Evolutionary conservation across 2,888 invertebrate species (phyloP).

Genomic region (Eupithecia pulchellata): DNA sequence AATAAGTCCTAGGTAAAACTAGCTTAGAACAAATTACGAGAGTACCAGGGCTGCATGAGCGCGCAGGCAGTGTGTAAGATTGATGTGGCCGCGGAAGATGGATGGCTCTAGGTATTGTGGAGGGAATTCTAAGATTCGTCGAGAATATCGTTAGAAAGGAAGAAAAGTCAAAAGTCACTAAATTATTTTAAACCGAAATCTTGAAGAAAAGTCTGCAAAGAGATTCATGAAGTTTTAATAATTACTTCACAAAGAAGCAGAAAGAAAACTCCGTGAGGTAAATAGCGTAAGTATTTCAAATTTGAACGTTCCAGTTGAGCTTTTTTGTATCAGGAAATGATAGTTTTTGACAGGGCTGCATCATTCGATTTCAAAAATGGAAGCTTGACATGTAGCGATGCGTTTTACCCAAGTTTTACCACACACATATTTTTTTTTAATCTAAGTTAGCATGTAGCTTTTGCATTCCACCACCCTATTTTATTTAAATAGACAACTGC

Average conservation of each 20-base stretch:
- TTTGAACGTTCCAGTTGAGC: background rate
- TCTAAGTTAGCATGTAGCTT: background rate
- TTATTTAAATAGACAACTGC: constrained; percentile 36
- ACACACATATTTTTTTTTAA: background rate
- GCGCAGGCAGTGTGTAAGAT: constrained; percentile 72
- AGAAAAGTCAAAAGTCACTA: background rate
- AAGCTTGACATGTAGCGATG: no score
- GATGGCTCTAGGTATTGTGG: constrained; percentile 49
- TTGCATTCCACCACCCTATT: constrained; percentile 3
- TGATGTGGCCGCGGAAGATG: constrained; percentile 66
- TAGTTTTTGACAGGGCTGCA: background rate
- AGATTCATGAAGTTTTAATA: background rate
- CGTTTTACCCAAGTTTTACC: no score
- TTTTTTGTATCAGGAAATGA: background rate
- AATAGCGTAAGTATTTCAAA: background rate
- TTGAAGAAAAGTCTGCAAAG: background rate
- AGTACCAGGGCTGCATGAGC: constrained; percentile 66
- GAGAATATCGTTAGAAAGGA: background rate
- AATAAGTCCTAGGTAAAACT: constrained; percentile 5
- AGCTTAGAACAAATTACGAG: constrained; percentile 31
- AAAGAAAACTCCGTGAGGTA: background rate
- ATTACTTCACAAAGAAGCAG: background rate
- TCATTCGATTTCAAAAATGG: background rate
- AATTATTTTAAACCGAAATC: background rate
- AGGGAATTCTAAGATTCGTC: background rate